These are phyloP conservation scores for Villa cingulata DNA, from an alignment of 2,888 invertebrate species.

Conservation along the genomic window DNA sequence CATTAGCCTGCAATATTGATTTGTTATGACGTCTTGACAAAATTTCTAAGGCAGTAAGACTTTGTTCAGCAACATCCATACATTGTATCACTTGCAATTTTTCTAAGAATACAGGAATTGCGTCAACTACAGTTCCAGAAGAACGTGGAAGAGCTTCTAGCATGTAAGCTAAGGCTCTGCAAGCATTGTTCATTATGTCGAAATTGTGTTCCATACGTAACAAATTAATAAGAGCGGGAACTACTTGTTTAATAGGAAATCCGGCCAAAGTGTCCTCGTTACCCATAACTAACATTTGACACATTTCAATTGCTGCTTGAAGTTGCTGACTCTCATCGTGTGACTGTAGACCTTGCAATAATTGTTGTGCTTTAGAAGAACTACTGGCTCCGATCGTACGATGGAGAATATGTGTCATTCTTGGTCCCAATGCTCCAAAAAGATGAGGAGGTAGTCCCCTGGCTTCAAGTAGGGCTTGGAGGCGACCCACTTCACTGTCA, in stretches of 20 bases:
- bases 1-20: constrained; percentile 85
- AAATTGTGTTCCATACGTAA: constrained; percentile 97
- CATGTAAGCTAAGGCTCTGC: constrained; percentile 97
- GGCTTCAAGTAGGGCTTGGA: constrained; percentile 89
- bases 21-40: constrained; percentile 92
- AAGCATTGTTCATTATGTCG: constrained; percentile 99
- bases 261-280: constrained; percentile 96
- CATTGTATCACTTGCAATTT: constrained; percentile 96
- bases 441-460: constrained; percentile 92
- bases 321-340: constrained; percentile 91
- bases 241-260: constrained; percentile 96
- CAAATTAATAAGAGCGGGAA: constrained; percentile 83
- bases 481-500: constrained; percentile 88
- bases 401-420: constrained; percentile 92
- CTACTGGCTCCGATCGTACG: constrained; percentile 83
- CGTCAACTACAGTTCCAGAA: constrained; percentile 89
- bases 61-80: constrained; percentile 99
- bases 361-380: constrained; percentile 81
- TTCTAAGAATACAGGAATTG: constrained; percentile 92
- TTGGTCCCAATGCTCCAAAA: constrained; percentile 86
- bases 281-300: constrained; percentile 96
- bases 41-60: constrained; percentile 93
- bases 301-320: constrained; percentile 96
- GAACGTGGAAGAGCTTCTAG: constrained; percentile 96
- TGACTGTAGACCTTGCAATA: constrained; percentile 82